Evolutionary conservation across 2,888 invertebrate species (phyloP), one percentile per base, ranked within the genome.

Genomic region (Thymelicus sylvestris): DNA sequence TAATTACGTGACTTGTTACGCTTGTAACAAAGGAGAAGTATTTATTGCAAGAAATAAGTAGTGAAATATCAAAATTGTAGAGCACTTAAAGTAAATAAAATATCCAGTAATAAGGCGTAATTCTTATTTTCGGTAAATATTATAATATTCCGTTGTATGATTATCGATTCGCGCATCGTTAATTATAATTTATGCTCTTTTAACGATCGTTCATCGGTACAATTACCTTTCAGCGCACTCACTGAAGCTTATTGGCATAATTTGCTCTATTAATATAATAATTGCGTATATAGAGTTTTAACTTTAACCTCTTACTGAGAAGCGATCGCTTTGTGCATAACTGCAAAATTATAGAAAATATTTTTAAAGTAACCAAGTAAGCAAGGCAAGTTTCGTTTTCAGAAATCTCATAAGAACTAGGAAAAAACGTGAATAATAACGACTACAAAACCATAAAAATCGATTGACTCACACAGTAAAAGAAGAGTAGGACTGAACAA

Each of bases 1-100:
- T 6, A 31, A 8, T 39, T 62, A 67, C 67, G 62, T 67, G 62
- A 62, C 67, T 67, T 19, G 48, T 41, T 44, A 44, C 44, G 15
- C 48, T 67, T 31, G 15, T 67, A 19, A 10, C 10, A 38, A 19
- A 39, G 38, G 24, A 41, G 59, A 59, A 48, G 7, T 38, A 24
- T 44, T 44, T 66, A 55, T 66, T 59, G 59, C 44, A 44, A 12
- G 8, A 44, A 12, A 10, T 44, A 47, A 57, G 19, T 55, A 12
- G 55, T 57, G 44, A 19, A 44, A n/a, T 47, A n/a, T 0, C 19
- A 63, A 63, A 48, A 31, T 31, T 47, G 4, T 31, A 47, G 13
- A 19, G 19, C 31, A 31, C 1, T 1, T 31, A 31, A 0, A 31
- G 31, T 31, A 31, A 31, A 19, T 19, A 31, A 31, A 31, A 31